Evolutionary conservation across 2,888 invertebrate genomes (phyloP), one percentile per base, ranked within the genome.

Genomic region (Lasioglossum figueresi): DNA sequence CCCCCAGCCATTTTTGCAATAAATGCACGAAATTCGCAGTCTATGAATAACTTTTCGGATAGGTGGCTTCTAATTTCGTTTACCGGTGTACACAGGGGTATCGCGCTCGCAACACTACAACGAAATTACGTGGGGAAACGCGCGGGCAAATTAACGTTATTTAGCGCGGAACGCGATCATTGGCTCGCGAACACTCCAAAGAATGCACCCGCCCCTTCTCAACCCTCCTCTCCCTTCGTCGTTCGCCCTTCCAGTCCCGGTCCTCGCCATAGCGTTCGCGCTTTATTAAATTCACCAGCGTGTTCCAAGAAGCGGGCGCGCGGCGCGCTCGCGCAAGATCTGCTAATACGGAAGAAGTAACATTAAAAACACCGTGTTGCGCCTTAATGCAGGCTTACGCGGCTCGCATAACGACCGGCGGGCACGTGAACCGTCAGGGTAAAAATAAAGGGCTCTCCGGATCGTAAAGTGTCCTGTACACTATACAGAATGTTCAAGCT

Each of bases 321-420:
- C 0, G 12, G 27, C 16, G 34, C 19, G 68, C n/a, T 43, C n/a
- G 68, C 23, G 27, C 37, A 23, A 23, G 16, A 82, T 75, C 70
- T 48, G 48, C 66, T 45, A 68, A 56, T 81, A 27, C 52, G 72
- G 82, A 66, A 77, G 48, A 14, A 23, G 72, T 40, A 37, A 70
- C 43, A 43, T 84, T 79, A 76, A 83, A 78, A 83, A 79, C 66
- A 52, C 70, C 43, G 70, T 74, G 83, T 71, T 40, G 48, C 70
- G 23, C 27, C 34, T 82, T 72, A 43, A 73, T 8, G 37, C 6
- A 63, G 82, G 40, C 73, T 76, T 5, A 45, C 34, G 40, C 56
- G 40, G 56, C 56, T 66, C 31, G 56, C 59, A 23, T 84, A 83
- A 84, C 83, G 72, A 40, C 56, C 66, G 34, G 45, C 34, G 16